Conservation (phyloP, 1,140 invertebrate genomes). For the Pemphigus obesinymphae region DNA sequence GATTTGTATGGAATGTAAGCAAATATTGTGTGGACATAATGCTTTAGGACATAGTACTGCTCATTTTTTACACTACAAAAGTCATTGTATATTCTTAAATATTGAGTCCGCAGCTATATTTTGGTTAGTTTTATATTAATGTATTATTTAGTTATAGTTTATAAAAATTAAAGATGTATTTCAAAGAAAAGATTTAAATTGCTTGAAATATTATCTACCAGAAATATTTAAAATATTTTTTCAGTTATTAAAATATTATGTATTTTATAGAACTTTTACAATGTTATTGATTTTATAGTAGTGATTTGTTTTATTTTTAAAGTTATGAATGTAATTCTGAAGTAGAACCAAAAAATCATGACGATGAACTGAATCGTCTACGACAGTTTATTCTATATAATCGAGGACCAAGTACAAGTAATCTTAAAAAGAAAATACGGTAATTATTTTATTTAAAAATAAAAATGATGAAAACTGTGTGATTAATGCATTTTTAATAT, state of each 20-base stretch:
- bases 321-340: conserved; percentile 22
- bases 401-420: not conserved
- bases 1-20: conserved; percentile 71
- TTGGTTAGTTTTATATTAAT: not conserved
- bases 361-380: conserved; percentile 29
- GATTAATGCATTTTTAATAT: not conserved
- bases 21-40: conserved; percentile 71
- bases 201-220: not conserved
- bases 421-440: not conserved
- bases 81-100: conserved; percentile 52
- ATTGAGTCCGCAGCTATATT: conserved; percentile 23
- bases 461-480: not conserved
- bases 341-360: conserved; percentile 9
- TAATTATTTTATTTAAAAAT: conserved; percentile 4
- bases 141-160: not conserved
- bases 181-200: not conserved
- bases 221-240: not conserved
- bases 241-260: not conserved
- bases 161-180: not conserved
- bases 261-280: not conserved
- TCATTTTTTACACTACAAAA: conserved; percentile 61
- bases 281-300: not conserved
- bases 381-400: conserved; percentile 31
- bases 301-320: conserved; percentile 4
- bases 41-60: conserved; percentile 70